phyloP scores from a whole-genome alignment of 2,113 vertebrate species.

The Otocyon megalotis region DNA sequence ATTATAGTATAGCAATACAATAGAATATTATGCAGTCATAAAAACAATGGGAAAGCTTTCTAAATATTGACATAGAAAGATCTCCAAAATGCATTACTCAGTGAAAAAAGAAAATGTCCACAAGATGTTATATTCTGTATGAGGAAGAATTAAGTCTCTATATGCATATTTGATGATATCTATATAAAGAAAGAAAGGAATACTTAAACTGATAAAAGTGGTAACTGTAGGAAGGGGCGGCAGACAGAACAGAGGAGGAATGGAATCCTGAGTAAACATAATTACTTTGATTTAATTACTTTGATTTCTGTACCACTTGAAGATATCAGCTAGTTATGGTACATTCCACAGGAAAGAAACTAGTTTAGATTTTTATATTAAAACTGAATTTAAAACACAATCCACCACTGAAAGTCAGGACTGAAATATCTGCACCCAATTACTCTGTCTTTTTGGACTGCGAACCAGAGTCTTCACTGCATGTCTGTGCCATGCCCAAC shows the following conservation, averaged over 20 bases:
- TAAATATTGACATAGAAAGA: background rate
- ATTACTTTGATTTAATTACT: background rate
- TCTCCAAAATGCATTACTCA: background rate
- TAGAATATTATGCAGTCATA: background rate
- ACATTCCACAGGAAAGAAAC: background rate
- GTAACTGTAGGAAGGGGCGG: background rate
- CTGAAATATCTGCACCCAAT: background rate
- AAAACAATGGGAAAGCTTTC: background rate
- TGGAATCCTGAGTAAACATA: background rate
- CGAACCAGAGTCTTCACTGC: background rate
- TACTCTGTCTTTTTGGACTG: background rate
- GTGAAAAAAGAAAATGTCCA: background rate
- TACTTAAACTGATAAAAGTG: background rate
- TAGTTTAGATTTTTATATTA: constrained; percentile 29
- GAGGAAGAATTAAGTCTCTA: background rate
- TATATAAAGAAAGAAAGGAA: background rate
- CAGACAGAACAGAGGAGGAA: background rate
- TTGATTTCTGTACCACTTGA: background rate
- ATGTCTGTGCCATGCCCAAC: background rate
- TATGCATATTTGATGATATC: background rate
- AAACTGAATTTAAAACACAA: constrained; percentile 23
- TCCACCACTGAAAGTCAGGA: background rate
- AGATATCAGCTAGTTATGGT: background rate
- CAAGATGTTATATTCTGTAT: background rate
- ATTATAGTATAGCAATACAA: background rate